Evolutionary conservation across 1,140 invertebrate species (phyloP), one percentile per base, ranked within the genome.

Genomic region (Neoseiulus cucumeris): DNA sequence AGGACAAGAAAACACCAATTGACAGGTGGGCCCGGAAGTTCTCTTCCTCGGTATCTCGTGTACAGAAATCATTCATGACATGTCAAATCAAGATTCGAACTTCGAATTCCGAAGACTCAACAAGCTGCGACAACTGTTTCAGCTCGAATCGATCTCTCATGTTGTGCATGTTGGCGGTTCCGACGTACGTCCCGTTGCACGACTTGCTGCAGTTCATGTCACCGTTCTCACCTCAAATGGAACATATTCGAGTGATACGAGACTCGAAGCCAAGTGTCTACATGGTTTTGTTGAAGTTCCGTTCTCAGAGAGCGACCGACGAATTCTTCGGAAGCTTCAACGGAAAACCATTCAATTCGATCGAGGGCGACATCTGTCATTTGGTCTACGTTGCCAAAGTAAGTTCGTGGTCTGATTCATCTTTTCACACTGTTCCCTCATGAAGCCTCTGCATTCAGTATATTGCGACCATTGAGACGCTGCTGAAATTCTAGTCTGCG

Each of bases 241-340:
- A 87, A 70, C 85, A 92, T 74, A 88, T 98, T 70, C 82, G 91
- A 69, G 91, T 99, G 55, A 84, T 99, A 42, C 80, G 90, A 44
- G 81, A 83, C 70, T 82, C 83, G 25, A 78, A 79, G 22, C 91
- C 91, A 4, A 97, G 98, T 77, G 91, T 95, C 72, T 99, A 97
- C 72, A 96, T 98, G 92, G 87, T 90, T 33, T 75, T 97, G 4
- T 77, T 98, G 20, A 94, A 91, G 75, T 90, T 88, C 71, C 73
- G 75, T 69, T 65, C 45, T 42, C 78, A 91, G 81, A 78, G 81
- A 68, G 82, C 87, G 39, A 89, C 93, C 0, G 82, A 85, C 72
- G 86, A 91, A 74, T 98, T 98, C 77, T 97, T 94, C 75, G 81
- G 83, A 65, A 86, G 87, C 0, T 97, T 87, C 73, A 96, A 98